A percentile compares a stretch with the other conserved stretches of the same genome.
phyloP scores from a whole-genome alignment of 1,140 invertebrate genomes.

The Manduca sexta region DNA sequence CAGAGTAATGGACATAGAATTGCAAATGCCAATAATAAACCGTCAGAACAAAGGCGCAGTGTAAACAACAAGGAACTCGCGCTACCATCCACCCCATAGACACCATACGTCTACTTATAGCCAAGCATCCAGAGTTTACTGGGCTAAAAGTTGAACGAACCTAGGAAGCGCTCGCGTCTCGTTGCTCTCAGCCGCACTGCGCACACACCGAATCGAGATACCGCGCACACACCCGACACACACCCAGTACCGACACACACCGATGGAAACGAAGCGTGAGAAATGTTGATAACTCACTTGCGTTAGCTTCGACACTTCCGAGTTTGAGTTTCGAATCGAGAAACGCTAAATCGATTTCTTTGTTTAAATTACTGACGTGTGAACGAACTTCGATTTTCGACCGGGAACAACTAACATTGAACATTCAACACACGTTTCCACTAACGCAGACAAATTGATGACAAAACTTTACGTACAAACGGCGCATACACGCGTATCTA shows the following conservation, averaged over 20 bases:
- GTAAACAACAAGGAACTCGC: slow-evolving; percentile 24
- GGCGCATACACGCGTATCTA: slow-evolving; percentile 2
- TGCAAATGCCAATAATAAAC: slow-evolving; percentile 5
- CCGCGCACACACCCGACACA: slow-evolving; percentile 35
- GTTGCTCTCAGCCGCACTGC: slow-evolving; percentile 61
- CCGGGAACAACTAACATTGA: slow-evolving; percentile 12
- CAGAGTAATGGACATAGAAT: background rate
- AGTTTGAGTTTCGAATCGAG: slow-evolving; percentile 41
- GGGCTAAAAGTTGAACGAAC: slow-evolving; percentile 71
- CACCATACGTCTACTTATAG: slow-evolving; percentile 29
- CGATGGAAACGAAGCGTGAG: slow-evolving; percentile 56
- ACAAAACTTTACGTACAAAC: slow-evolving; percentile 11
- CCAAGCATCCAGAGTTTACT: slow-evolving; percentile 57
- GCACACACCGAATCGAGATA: slow-evolving; percentile 44
- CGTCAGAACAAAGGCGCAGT: slow-evolving; percentile 24
- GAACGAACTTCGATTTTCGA: slow-evolving; percentile 21
- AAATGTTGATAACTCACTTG: slow-evolving; percentile 71
- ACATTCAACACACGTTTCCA: slow-evolving; percentile 16
- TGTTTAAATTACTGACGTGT: slow-evolving; percentile 22
- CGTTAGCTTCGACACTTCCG: slow-evolving; percentile 65
- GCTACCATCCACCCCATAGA: slow-evolving; percentile 24
- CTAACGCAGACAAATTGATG: slow-evolving; percentile 22
- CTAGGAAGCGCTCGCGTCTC: slow-evolving; percentile 52
- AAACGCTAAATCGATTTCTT: slow-evolving; percentile 23
- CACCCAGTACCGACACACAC: slow-evolving; percentile 42